Evolutionary conservation across 2,113 vertebrate genomes (phyloP).

Genomic region (Neolamprologus sp.): DNA sequence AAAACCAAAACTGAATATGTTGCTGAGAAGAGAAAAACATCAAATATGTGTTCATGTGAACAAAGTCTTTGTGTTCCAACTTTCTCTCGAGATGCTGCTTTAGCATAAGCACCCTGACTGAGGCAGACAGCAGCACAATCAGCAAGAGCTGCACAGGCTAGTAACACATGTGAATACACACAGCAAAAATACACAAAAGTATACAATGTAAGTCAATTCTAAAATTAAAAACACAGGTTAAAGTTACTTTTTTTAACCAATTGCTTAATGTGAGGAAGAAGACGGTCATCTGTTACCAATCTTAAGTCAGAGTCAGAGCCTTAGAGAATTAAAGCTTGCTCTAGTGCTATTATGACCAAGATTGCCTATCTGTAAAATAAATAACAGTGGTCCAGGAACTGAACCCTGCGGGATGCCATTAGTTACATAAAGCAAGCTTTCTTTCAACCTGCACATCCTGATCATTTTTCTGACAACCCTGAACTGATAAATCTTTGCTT

Average conservation of each 20-base stretch:
- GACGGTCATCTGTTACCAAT: background rate
- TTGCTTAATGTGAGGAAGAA: background rate
- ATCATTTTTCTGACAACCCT: background rate
- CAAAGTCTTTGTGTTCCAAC: background rate
- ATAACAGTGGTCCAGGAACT: background rate
- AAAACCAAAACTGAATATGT: fast-evolving
- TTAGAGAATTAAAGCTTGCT: background rate
- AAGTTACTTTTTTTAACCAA: background rate
- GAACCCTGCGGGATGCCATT: background rate
- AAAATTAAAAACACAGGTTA: background rate
- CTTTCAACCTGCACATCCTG: background rate
- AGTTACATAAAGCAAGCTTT: background rate
- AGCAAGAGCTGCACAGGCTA: background rate
- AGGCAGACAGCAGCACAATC: background rate
- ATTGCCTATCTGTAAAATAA: background rate
- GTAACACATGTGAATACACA: background rate
- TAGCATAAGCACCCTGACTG: background rate
- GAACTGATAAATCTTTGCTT: background rate
- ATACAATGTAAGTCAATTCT: background rate
- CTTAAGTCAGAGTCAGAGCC: fast-evolving
- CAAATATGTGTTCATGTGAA: background rate
- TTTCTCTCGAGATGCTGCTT: background rate
- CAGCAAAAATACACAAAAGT: background rate
- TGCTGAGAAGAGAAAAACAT: background rate
- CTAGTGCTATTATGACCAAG: background rate